These are phyloP conservation scores for Salvelinus namaycush DNA, from an alignment of 2,113 vertebrate species.

Conservation along the genomic window DNA sequence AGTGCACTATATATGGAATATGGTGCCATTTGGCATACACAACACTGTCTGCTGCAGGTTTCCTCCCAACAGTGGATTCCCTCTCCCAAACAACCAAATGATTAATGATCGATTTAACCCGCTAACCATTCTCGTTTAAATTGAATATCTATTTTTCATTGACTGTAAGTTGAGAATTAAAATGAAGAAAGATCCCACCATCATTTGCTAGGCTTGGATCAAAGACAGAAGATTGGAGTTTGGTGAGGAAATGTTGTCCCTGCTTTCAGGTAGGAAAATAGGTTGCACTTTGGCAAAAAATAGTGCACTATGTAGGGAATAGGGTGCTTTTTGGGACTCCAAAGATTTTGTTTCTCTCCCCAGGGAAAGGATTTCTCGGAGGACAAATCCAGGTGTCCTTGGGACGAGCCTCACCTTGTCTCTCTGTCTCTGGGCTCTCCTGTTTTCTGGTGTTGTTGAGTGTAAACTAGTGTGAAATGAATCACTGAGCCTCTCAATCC, in stretches of 20 bases:
- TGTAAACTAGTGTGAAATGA: constrained; percentile 14
- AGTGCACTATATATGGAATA: too few relatives aligned
- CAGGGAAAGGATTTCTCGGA: too few relatives aligned
- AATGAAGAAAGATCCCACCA: neutral
- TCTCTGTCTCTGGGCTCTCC: neutral
- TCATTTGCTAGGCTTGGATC: constrained; percentile 21
- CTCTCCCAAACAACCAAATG: constrained; percentile 1
- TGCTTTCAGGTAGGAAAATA: neutral
- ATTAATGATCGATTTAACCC: constrained; percentile 30
- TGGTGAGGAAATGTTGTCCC: constrained; percentile 37
- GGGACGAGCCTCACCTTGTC: constrained; percentile 1
- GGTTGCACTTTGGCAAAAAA: too few relatives aligned
- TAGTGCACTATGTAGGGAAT: too few relatives aligned
- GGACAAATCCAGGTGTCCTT: neutral
- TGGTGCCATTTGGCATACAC: too few relatives aligned
- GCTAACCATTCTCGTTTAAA: constrained; percentile 57
- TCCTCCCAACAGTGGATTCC: neutral
- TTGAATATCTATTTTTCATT: constrained; percentile 58
- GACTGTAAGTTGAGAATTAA: constrained; percentile 27
- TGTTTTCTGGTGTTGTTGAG: constrained; percentile 3
- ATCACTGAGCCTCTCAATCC: neutral
- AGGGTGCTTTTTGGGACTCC: neutral
- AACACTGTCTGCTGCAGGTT: constrained; percentile 11
- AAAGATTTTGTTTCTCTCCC: neutral
- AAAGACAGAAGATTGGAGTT: constrained; percentile 20